Percentiles rank a stretch among this genome's conserved stretches.
phyloP scores from a whole-genome alignment of 1,140 invertebrate species.

The Heliconius melpomene region DNA sequence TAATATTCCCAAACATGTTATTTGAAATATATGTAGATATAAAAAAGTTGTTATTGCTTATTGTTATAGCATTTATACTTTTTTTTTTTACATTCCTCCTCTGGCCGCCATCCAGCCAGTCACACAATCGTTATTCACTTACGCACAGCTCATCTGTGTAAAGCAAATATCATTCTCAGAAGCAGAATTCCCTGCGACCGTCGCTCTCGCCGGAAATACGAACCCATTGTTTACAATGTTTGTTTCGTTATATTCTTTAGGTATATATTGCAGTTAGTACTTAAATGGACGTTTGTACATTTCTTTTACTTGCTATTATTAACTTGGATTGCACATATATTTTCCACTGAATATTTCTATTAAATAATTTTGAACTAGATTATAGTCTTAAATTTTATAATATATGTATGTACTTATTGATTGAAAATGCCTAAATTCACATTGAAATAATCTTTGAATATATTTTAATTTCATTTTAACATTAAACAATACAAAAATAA shows the following conservation, averaged over 20 bases:
- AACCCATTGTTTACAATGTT: constrained; percentile 54
- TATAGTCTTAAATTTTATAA: neutral
- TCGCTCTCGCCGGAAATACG: constrained; percentile 56
- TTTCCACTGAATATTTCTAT: neutral
- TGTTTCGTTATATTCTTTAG: constrained; percentile 52
- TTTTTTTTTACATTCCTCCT: constrained; percentile 24
- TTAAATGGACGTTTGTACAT: constrained; percentile 34
- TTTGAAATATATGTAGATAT: too few relatives aligned
- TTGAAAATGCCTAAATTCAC: too few relatives aligned
- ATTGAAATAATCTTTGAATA: neutral
- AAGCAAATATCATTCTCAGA: constrained; percentile 39
- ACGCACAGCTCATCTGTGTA: constrained; percentile 45
- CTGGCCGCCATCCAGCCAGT: constrained; percentile 60
- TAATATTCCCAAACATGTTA: too few relatives aligned
- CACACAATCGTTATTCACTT: constrained; percentile 58
- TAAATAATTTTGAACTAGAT: neutral
- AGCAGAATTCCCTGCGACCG: constrained; percentile 49
- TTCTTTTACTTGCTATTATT: neutral
- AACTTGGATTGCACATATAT: neutral
- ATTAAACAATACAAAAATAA: neutral
- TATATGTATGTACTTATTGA: too few relatives aligned
- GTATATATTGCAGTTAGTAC: constrained; percentile 33
- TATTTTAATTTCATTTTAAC: neutral
- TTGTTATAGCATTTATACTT: neutral
- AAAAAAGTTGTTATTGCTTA: too few relatives aligned